A percentile compares a stretch with the other conserved stretches of the same genome.
Evolutionary conservation across 2,888 invertebrate genomes (phyloP).

Genomic region (Pterobdella sp.): DNA sequence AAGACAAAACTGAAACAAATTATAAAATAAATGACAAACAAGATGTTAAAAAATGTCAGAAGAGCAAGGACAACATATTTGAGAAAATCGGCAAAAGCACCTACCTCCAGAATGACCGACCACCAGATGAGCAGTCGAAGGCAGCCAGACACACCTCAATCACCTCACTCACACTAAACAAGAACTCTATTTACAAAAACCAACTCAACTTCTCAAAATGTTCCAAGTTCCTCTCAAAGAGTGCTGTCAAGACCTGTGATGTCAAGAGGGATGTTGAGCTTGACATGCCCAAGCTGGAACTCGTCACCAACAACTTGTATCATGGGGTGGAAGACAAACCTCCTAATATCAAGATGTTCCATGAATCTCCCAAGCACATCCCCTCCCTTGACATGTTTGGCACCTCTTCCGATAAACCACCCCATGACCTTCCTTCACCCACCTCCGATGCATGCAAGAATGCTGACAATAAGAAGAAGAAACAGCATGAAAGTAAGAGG

Average conservation of each 20-base stretch:
- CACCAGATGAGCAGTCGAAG: too few relatives aligned
- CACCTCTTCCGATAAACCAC: background rate
- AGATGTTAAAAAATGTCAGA: background rate
- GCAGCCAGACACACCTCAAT: constrained; percentile 23
- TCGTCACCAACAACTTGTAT: background rate
- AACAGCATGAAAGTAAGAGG: background rate
- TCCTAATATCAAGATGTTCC: background rate
- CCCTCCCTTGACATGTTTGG: too few relatives aligned
- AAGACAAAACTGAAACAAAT: background rate
- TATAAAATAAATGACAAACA: background rate
- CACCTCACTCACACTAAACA: constrained; percentile 16
- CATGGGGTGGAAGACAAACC: background rate
- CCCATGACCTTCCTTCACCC: background rate
- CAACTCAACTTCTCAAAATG: background rate
- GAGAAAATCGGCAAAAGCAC: background rate
- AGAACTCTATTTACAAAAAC: background rate
- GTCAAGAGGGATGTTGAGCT: background rate
- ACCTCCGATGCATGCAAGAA: background rate
- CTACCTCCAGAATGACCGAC: background rate
- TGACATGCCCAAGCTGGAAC: constrained; percentile 7
- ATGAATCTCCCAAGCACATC: too few relatives aligned
- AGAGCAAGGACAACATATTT: background rate
- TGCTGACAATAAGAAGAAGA: background rate
- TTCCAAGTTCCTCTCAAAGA: background rate
- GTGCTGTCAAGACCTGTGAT: background rate